Evolutionary conservation across 2,888 invertebrate species (phyloP).

Genomic region (Elegia similella): DNA sequence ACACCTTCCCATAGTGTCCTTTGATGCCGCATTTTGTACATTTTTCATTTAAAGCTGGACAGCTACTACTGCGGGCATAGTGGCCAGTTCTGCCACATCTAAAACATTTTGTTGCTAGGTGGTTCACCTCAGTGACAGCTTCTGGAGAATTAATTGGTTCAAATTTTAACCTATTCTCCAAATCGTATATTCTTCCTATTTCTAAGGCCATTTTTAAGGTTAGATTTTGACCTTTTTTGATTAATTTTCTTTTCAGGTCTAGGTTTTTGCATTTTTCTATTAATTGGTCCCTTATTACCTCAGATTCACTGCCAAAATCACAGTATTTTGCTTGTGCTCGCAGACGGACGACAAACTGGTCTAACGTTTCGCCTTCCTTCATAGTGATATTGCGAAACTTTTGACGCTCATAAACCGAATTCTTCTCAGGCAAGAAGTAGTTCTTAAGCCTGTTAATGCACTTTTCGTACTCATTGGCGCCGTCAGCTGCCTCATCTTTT

Average conservation of each 20-base stretch:
- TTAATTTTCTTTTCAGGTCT: not conserved
- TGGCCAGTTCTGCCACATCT: not conserved
- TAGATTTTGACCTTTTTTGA: not conserved
- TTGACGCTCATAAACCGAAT: too few species aligned
- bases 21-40: not conserved
- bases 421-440: not conserved
- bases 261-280: not conserved
- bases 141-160: not conserved
- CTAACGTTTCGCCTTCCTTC: too few species aligned
- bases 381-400: too few species aligned
- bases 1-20: not conserved
- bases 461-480: too few species aligned
- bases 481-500: too few species aligned
- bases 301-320: too few species aligned
- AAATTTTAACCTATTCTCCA: not conserved
- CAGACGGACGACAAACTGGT: too few species aligned
- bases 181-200: not conserved
- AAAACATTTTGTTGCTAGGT: not conserved
- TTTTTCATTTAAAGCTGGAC: not conserved
- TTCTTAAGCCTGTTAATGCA: too few species aligned
- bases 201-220: not conserved
- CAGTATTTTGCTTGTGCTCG: too few species aligned
- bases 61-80: not conserved
- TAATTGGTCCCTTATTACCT: too few species aligned
- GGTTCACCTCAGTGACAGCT: not conserved